These are phyloP conservation scores for Apotomis capreana DNA, from an alignment of 2,888 invertebrate genomes.

Conservation along the genomic window DNA sequence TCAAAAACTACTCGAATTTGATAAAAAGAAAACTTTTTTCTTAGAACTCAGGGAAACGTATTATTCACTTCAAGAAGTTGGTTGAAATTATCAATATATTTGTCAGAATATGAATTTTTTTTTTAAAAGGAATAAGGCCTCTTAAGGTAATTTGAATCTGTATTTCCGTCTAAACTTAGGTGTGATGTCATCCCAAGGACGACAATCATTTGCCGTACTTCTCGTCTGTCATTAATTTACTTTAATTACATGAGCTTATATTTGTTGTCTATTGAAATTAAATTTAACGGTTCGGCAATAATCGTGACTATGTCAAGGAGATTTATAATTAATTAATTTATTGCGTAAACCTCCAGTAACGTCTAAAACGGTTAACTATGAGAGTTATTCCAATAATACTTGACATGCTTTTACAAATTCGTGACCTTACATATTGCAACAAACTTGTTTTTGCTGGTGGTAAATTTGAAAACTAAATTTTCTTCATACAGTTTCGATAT, in stretches of 20 bases:
- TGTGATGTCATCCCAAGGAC: too few relatives aligned
- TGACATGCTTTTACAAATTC: slow-evolving; percentile 24
- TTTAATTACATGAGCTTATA: not conserved
- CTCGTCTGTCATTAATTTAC: too few relatives aligned
- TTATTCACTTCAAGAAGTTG: too few relatives aligned
- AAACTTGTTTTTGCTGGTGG: slow-evolving; percentile 8
- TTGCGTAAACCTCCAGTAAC: slow-evolving; percentile 15
- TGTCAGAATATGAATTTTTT: too few relatives aligned
- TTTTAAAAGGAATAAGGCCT: too few relatives aligned
- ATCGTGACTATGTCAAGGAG: slow-evolving; percentile 27
- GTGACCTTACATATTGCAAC: slow-evolving; percentile 17
- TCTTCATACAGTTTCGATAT: not conserved
- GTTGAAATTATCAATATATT: too few relatives aligned
- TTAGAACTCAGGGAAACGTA: too few relatives aligned
- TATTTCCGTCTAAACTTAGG: too few relatives aligned
- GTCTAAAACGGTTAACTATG: slow-evolving; percentile 17
- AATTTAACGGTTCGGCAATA: slow-evolving; percentile 11
- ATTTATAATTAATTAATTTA: slow-evolving; percentile 25
- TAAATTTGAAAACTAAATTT: not conserved
- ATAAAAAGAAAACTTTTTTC: too few relatives aligned
- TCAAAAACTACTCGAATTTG: too few relatives aligned
- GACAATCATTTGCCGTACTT: too few relatives aligned
- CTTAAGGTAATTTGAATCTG: too few relatives aligned
- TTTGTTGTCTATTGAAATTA: not conserved
- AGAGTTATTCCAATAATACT: slow-evolving; percentile 13